Percentiles rank a stretch among this genome's conserved stretches.
Evolutionary conservation across 53 echinoderm and acorn worm species (phyloP).

Genomic region (Echinometra lucunter): DNA sequence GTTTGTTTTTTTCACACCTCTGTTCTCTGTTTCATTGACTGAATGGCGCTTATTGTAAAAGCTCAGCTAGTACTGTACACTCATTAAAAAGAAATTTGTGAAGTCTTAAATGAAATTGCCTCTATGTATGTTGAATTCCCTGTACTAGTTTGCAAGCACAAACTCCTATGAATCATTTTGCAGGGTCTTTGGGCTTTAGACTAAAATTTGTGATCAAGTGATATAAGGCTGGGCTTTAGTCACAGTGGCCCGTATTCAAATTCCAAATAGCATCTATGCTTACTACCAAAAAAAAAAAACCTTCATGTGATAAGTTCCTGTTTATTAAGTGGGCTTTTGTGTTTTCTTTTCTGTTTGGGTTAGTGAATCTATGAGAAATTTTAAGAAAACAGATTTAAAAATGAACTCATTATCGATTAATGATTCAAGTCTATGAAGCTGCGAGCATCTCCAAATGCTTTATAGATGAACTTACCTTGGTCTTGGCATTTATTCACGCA

Average conservation of each 20-base stretch:
- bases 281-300: not conserved
- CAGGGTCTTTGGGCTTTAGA: not conserved
- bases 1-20: not conserved
- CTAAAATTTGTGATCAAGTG: not conserved
- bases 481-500: not conserved
- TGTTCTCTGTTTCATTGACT: not conserved
- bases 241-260: not conserved
- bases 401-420: not conserved
- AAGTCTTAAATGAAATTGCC: not conserved
- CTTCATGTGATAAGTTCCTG: not conserved
- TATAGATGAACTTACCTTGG: no score
- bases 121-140: not conserved
- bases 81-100: not conserved
- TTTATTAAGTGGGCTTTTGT: not conserved
- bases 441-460: not conserved
- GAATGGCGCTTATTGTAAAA: not conserved
- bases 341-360: not conserved
- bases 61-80: not conserved
- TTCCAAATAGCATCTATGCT: not conserved
- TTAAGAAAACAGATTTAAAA: not conserved
- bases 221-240: not conserved
- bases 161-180: not conserved
- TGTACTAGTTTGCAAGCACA: not conserved
- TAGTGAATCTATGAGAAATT: not conserved
- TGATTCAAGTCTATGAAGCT: not conserved